phyloP scores from a whole-genome alignment of 2,888 invertebrate genomes.

The Amphipoea lucens region DNA sequence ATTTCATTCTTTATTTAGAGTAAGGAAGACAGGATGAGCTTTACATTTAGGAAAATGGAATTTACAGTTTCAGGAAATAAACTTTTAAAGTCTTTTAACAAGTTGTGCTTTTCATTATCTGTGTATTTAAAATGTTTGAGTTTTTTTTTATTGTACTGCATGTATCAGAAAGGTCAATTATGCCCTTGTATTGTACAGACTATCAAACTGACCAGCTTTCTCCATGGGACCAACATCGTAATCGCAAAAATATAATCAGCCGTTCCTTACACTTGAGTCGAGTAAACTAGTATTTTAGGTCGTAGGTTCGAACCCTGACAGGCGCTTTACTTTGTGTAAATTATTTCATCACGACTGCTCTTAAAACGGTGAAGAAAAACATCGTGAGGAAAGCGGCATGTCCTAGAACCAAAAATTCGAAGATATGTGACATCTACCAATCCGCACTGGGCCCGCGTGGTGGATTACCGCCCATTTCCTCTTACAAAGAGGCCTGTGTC shows the following conservation, averaged over 20 bases:
- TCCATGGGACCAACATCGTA: neutral
- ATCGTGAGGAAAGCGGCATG: too few relatives aligned
- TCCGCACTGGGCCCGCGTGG: too few relatives aligned
- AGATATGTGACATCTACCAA: too few relatives aligned
- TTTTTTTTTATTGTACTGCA: conserved; percentile 6
- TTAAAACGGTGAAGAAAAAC: too few relatives aligned
- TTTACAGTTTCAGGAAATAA: conserved; percentile 21
- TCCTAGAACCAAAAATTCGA: too few relatives aligned
- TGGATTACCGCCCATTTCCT: too few relatives aligned
- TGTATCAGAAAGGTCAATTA: neutral
- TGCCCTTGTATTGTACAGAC: neutral
- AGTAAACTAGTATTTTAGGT: too few relatives aligned
- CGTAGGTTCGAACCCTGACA: too few relatives aligned
- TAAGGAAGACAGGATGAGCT: conserved; percentile 23
- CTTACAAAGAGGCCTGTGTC: too few relatives aligned
- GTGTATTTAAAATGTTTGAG: neutral
- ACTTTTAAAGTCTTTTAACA: conserved; percentile 18
- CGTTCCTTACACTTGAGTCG: too few relatives aligned
- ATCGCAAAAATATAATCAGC: neutral
- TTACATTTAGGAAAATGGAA: conserved; percentile 37
- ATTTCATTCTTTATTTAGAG: conserved; percentile 57
- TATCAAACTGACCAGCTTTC: neutral
- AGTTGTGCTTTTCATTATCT: neutral
- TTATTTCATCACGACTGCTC: too few relatives aligned
- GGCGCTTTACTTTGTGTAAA: too few relatives aligned